A percentile compares a stretch with the other conserved stretches of the same genome.
These are phyloP conservation scores for Gymnoscopelus braueri DNA, from an alignment of 2,797 vertebrate genomes.

Conservation along the genomic window DNA sequence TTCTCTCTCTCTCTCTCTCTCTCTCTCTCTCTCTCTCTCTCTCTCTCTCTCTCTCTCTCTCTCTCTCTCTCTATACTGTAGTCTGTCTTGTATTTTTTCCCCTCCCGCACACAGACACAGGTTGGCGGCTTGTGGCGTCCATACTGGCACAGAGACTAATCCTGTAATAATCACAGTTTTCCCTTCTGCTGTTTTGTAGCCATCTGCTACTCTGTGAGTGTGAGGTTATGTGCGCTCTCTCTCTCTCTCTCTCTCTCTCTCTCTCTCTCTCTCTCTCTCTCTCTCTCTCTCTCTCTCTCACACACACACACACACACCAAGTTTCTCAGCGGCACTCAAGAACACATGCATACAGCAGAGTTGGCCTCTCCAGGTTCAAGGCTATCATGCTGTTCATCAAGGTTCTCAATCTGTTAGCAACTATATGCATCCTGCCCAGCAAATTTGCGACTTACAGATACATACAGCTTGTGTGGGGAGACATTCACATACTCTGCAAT, in stretches of 20 bases:
- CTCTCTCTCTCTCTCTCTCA: not conserved
- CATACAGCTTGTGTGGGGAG: not conserved
- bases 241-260: too few species aligned
- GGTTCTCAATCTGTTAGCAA: constrained; percentile 64
- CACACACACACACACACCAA: constrained; percentile 16
- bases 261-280: too few species aligned
- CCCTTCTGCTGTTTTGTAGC: constrained; percentile 42
- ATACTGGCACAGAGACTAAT: constrained; percentile 28
- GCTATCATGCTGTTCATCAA: constrained; percentile 62
- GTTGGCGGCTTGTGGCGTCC: constrained; percentile 26
- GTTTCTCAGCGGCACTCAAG: constrained; percentile 21
- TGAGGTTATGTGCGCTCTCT: constrained; percentile 7
- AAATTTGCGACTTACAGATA: constrained; percentile 46
- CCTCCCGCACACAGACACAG: constrained; percentile 15
- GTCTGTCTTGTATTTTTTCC: not conserved
- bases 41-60: not conserved
- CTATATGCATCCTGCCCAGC: constrained; percentile 42
- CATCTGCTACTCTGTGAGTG: constrained; percentile 59
- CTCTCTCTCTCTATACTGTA: not conserved
- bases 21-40: not conserved
- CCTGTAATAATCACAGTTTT: constrained; percentile 43
- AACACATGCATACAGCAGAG: constrained; percentile 42
- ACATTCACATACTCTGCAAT: too few species aligned
- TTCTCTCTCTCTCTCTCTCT: too few species aligned
- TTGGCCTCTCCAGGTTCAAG: constrained; percentile 59